These are phyloP conservation scores for Pachyrhynchus sulphureomaculatus DNA, from an alignment of 1,140 invertebrate species.

Conservation along the genomic window DNA sequence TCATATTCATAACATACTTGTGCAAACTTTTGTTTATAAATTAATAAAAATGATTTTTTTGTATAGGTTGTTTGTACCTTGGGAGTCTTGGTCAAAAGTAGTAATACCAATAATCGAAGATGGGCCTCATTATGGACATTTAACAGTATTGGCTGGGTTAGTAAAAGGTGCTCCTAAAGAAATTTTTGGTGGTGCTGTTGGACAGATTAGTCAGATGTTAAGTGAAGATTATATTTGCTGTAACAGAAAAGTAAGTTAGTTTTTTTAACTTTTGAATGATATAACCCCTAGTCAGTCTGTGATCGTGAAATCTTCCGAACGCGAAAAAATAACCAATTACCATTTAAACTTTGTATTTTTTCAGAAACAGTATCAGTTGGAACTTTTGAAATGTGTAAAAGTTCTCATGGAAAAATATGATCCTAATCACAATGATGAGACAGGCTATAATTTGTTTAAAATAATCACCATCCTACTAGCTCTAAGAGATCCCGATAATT, in stretches of 20 bases:
- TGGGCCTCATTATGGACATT: slow-evolving; percentile 54
- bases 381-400: slow-evolving; percentile 42
- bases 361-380: slow-evolving; percentile 43
- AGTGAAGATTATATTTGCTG: slow-evolving; percentile 48
- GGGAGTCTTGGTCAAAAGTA: slow-evolving; percentile 54
- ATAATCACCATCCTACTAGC: slow-evolving; percentile 40
- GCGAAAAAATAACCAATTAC: too few relatives aligned
- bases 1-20: too few relatives aligned
- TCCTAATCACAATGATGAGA: not conserved
- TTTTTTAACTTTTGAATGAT: not conserved
- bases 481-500: slow-evolving; percentile 39
- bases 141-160: slow-evolving; percentile 55
- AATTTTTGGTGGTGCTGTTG: slow-evolving; percentile 35
- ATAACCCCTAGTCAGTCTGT: too few relatives aligned
- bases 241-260: slow-evolving; percentile 44
- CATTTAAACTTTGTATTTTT: too few relatives aligned
- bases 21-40: too few relatives aligned
- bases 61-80: slow-evolving; percentile 62
- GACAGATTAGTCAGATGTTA: slow-evolving; percentile 47
- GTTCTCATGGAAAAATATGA: slow-evolving; percentile 36
- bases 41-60: slow-evolving; percentile 56
- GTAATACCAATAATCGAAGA: slow-evolving; percentile 56
- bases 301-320: too few relatives aligned
- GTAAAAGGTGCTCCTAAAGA: slow-evolving; percentile 52
- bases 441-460: slow-evolving; percentile 43